Evolutionary conservation across 64 coral and sea anemone genomes (phyloP), one percentile per base, ranked within the genome.

Genomic region (Cladopsammia gracilis): DNA sequence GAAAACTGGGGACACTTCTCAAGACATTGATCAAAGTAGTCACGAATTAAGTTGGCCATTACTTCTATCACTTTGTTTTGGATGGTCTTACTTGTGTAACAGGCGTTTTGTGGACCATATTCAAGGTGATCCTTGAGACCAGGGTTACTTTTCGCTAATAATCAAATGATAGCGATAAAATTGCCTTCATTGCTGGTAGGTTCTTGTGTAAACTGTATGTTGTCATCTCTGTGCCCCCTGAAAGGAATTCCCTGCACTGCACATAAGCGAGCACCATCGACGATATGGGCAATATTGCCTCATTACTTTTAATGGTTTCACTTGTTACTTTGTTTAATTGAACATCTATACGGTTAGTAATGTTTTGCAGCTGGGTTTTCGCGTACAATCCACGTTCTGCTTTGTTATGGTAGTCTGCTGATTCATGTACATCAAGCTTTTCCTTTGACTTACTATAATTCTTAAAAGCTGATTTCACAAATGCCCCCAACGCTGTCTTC

Each of bases 21-120:
- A 64, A 93, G 83, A 93, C 91, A 93, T 87, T 93, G 72, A 79
- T 77, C n/a, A 94, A 94, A 83, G 92, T 94, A 83, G 73, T 93
- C 83, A 71, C 91, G 91, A 87, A 93, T 94, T 78, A 94, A 89
- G 68, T 94, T 89, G 76, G 86, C 93, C 87, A 94, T 94, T 84
- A 89, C 62, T 88, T 24, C 91, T 86, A 93, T 93, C 42, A 94
- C 58, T 64, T 89, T 74, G 62, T 79, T 89, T 64, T 86, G 75
- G 50, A 94, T 84, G 45, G 92, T 94, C 72, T 89, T 89, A 89
- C 73, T 89, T 89, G 87, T 89, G 77, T 87, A 89, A 58, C 87
- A 72, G 51, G 73, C 73, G 77, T 89, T 89, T 42, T 77, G 87
- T 89, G 84, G 84, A 13, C 84, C 84, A 48, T 71, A 65, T 71